These are phyloP conservation scores for Hydrotaea cyrtoneurina DNA, from an alignment of 2,888 invertebrate species.

Conservation along the genomic window DNA sequence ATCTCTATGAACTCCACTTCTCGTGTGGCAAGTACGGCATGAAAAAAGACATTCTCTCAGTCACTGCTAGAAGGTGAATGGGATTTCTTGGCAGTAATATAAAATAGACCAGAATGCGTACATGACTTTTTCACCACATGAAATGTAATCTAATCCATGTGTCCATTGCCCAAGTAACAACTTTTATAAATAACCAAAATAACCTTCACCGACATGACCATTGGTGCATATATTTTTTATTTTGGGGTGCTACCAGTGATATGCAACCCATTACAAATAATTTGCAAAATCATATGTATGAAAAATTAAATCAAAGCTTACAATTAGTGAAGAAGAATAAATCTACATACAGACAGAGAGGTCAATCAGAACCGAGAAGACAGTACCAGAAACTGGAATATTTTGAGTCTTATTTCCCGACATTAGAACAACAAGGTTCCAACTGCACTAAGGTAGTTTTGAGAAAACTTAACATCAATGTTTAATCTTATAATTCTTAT, in stretches of 20 bases:
- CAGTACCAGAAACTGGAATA: too few species aligned
- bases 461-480: too few species aligned
- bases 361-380: too few species aligned
- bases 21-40: constrained; percentile 7
- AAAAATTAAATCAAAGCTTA: background rate
- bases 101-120: constrained; percentile 60
- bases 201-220: constrained; percentile 41
- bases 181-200: constrained; percentile 6
- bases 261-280: background rate
- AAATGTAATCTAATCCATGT: constrained; percentile 61
- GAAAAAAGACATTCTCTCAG: background rate
- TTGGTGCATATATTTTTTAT: constrained; percentile 12
- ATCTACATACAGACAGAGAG: background rate
- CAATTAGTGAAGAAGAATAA: background rate
- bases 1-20: background rate
- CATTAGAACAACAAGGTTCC: too few species aligned
- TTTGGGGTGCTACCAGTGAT: background rate
- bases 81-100: constrained; percentile 44
- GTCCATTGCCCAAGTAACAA: constrained; percentile 47
- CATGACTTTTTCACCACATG: constrained; percentile 57
- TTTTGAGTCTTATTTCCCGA: too few species aligned
- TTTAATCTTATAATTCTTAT: too few species aligned
- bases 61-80: constrained; percentile 32
- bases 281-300: background rate
- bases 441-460: too few species aligned